phyloP scores from a whole-genome alignment of 2,888 invertebrate species.

The Lydus trimaculatus region DNA sequence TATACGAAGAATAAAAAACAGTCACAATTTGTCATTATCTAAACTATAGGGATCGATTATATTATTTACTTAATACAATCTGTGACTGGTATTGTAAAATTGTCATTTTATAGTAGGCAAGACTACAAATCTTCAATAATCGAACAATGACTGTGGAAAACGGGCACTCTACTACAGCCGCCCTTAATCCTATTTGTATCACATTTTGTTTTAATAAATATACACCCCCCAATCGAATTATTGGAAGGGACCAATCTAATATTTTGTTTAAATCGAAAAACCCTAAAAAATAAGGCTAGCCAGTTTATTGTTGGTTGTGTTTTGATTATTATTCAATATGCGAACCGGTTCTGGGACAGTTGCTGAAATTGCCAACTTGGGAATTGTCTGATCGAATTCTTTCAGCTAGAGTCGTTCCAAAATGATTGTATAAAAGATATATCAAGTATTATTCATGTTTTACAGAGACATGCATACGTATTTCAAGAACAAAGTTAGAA shows the following conservation, averaged over 20 bases:
- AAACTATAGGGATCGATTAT: too few relatives aligned
- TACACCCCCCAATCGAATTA: too few relatives aligned
- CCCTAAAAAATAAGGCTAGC: not conserved
- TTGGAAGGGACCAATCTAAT: not conserved
- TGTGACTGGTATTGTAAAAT: too few relatives aligned
- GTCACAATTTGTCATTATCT: too few relatives aligned
- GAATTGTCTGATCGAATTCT: not conserved
- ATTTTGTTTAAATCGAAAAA: not conserved
- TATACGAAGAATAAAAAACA: not conserved
- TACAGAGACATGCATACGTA: not conserved
- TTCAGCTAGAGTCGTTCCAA: not conserved
- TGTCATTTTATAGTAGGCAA: too few relatives aligned
- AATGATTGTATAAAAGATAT: not conserved
- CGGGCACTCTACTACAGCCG: too few relatives aligned
- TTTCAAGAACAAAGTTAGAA: too few relatives aligned
- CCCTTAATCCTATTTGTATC: too few relatives aligned
- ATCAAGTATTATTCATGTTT: not conserved
- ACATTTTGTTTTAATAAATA: too few relatives aligned
- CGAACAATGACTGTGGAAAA: too few relatives aligned
- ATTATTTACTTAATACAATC: too few relatives aligned
- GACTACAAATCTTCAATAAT: too few relatives aligned
- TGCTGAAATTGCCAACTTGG: not conserved
- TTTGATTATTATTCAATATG: conserved; percentile 9
- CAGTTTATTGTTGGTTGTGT: not conserved
- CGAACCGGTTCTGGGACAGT: not conserved